These are phyloP conservation scores for Sebastes schlegelii DNA, from an alignment of 2,113 vertebrate species.

Conservation along the genomic window DNA sequence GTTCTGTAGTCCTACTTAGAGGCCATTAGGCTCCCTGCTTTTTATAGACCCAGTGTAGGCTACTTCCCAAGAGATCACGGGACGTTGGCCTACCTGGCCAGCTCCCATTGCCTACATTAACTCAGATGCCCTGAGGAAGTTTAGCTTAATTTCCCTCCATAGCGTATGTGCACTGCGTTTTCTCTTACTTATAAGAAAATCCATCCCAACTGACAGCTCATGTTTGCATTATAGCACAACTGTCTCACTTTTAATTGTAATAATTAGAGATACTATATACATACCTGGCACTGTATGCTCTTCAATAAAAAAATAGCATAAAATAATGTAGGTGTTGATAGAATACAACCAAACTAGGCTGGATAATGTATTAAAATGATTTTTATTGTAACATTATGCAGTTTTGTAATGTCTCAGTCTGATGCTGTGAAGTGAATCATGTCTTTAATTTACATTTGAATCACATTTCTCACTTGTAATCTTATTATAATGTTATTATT, in stretches of 20 bases:
- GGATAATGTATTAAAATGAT: not conserved
- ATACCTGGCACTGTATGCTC: not conserved
- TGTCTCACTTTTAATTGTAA: not conserved
- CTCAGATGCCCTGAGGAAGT: not conserved
- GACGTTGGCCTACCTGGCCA: constrained; percentile 34
- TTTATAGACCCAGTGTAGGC: constrained; percentile 72
- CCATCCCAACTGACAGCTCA: not conserved
- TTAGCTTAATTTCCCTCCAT: not conserved
- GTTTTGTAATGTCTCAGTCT: not conserved
- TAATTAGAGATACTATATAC: not conserved
- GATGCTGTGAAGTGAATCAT: not conserved
- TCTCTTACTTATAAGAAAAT: not conserved
- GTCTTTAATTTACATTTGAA: not conserved
- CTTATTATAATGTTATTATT: not conserved
- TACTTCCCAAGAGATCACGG: constrained; percentile 62
- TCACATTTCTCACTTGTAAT: not conserved
- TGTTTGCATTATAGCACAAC: not conserved
- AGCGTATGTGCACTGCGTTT: not conserved
- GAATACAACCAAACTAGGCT: not conserved
- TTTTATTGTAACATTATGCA: not conserved
- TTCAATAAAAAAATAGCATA: not conserved
- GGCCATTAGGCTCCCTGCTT: constrained; percentile 72
- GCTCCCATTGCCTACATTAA: constrained; percentile 35
- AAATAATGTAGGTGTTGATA: not conserved
- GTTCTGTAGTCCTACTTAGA: constrained; percentile 70